phyloP scores from a whole-genome alignment of 1,140 invertebrate genomes.

The Trichoplusia ni region DNA sequence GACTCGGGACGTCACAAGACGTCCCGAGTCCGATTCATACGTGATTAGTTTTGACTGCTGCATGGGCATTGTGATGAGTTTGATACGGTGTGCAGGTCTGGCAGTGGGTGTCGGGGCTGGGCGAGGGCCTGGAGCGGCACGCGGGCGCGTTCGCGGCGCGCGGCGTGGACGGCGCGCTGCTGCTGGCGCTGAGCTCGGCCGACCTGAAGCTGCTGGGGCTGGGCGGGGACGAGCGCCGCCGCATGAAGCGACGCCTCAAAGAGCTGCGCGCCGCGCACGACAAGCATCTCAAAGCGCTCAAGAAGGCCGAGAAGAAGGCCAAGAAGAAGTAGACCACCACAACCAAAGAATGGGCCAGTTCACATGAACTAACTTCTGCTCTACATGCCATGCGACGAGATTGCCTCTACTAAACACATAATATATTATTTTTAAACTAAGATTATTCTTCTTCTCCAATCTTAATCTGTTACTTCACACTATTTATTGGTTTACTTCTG shows the following conservation, averaged over 20 bases:
- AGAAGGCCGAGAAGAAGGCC: slow-evolving; percentile 87
- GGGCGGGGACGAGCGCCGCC: slow-evolving; percentile 90
- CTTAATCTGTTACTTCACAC: neutral
- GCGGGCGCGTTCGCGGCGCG: slow-evolving; percentile 91
- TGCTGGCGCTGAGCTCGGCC: slow-evolving; percentile 92
- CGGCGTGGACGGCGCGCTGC: slow-evolving; percentile 90
- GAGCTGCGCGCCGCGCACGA: slow-evolving; percentile 90
- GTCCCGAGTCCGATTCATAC: too few relatives aligned
- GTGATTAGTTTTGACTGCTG: too few relatives aligned
- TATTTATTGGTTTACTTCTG: neutral
- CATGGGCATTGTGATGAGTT: neutral
- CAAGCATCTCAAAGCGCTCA: slow-evolving; percentile 92
- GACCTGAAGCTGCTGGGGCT: slow-evolving; percentile 94
- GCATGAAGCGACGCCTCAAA: slow-evolving; percentile 94
- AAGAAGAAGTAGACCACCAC: slow-evolving; percentile 82
- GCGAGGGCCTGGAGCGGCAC: slow-evolving; percentile 91
- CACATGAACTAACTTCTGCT: slow-evolving; percentile 15
- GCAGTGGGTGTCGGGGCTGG: slow-evolving; percentile 92
- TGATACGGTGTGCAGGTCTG: slow-evolving; percentile 85
- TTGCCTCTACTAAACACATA: neutral
- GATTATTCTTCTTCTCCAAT: too few relatives aligned
- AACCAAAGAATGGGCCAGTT: slow-evolving; percentile 36
- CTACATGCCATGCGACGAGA: neutral
- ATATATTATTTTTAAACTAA: neutral
- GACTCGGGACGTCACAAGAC: too few relatives aligned